These are phyloP conservation scores for Cephalotes varians DNA, from an alignment of 2,888 invertebrate genomes.

Conservation along the genomic window DNA sequence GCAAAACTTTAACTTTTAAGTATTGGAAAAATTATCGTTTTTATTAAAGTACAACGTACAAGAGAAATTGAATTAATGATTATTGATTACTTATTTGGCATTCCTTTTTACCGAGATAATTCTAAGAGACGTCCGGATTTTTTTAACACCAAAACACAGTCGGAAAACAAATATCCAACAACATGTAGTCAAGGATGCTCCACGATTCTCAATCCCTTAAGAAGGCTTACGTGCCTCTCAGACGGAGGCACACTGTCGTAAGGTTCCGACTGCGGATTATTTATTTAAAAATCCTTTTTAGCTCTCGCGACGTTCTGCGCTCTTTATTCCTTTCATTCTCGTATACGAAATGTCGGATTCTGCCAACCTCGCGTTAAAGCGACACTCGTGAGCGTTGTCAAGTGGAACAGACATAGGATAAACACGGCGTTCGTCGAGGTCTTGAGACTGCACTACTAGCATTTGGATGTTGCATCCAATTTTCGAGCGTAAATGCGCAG, in stretches of 20 bases:
- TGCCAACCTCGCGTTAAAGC: slow-evolving; percentile 64
- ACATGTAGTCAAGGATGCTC: slow-evolving; percentile 49
- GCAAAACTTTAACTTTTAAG: background rate
- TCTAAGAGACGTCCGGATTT: slow-evolving; percentile 2
- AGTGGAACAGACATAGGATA: slow-evolving; percentile 76
- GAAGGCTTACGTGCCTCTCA: slow-evolving; percentile 56
- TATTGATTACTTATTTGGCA: background rate
- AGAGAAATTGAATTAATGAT: slow-evolving; percentile 28
- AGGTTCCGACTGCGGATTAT: slow-evolving; percentile 65
- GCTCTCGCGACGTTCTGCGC: slow-evolving; percentile 41
- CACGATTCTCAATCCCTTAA: slow-evolving; percentile 54
- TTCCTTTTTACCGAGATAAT: slow-evolving; percentile 4
- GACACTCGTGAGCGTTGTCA: slow-evolving; percentile 70
- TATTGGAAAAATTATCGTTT: background rate
- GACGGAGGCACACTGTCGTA: slow-evolving; percentile 47
- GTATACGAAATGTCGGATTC: slow-evolving; percentile 54
- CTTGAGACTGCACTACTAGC: slow-evolving; percentile 48
- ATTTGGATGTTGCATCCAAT: slow-evolving; percentile 47
- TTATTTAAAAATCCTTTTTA: slow-evolving; percentile 75
- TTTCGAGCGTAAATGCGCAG: slow-evolving; percentile 16
- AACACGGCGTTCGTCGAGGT: slow-evolving; percentile 69
- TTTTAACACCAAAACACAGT: slow-evolving; percentile 28
- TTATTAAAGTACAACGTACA: background rate
- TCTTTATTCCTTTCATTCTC: slow-evolving; percentile 43
- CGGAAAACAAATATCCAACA: slow-evolving; percentile 43